Conservation (phyloP, 2,113 vertebrate species). For the Pygoscelis adeliae region DNA sequence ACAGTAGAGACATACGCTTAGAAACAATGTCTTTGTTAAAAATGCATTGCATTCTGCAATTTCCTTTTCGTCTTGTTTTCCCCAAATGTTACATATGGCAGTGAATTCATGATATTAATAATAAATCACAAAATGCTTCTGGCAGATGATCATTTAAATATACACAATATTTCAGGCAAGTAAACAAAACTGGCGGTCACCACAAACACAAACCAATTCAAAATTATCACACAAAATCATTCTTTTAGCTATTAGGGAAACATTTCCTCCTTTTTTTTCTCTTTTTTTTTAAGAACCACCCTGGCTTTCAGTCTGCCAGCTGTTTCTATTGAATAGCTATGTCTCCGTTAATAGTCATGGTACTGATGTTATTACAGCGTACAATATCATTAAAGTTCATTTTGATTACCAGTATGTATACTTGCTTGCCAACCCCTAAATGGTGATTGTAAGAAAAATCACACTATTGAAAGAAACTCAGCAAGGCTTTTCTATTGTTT, state of each 20-base stretch:
- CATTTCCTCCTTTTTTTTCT: not conserved
- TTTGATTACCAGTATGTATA: not conserved
- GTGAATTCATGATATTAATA: not conserved
- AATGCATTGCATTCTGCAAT: not conserved
- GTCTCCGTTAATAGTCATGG: not conserved
- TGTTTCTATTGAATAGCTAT: not conserved
- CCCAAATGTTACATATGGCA: not conserved
- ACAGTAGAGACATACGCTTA: not conserved
- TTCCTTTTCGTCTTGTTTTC: conserved; percentile 28
- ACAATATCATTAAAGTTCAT: not conserved
- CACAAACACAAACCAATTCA: not conserved
- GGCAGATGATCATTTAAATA: conserved; percentile 72
- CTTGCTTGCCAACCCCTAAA: not conserved
- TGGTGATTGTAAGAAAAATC: not conserved
- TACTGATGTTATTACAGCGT: not conserved
- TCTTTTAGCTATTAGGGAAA: not conserved
- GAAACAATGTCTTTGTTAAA: not conserved
- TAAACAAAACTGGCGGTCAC: not conserved
- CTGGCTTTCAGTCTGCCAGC: not conserved
- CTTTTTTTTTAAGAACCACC: not conserved
- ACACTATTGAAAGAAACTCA: not conserved
- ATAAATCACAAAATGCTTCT: conserved; percentile 31
- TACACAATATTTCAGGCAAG: not conserved
- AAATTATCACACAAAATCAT: not conserved
- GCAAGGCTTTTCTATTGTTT: not conserved